phyloP scores from a whole-genome alignment of 2,797 vertebrate genomes.

The Falco naumanni region DNA sequence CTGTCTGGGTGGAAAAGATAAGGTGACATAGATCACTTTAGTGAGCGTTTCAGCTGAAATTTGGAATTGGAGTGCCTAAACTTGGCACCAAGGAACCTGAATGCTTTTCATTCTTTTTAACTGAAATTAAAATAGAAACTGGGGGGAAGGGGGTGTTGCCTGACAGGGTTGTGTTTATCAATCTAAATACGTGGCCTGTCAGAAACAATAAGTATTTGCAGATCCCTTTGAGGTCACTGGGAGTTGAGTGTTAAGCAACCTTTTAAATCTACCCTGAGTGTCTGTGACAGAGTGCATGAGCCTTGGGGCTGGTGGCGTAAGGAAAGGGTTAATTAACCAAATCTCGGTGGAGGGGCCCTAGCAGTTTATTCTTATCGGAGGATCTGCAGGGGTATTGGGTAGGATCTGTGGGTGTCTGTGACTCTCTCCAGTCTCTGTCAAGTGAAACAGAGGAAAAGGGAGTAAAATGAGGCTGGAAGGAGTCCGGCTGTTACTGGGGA shows the following conservation, averaged over 20 bases:
- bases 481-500: neutral
- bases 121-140: neutral
- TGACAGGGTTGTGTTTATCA: slow-evolving; percentile 16
- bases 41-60: slow-evolving; percentile 16
- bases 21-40: slow-evolving; percentile 28
- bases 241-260: slow-evolving; percentile 30
- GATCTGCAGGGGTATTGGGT: neutral
- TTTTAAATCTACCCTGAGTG: slow-evolving; percentile 26
- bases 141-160: neutral
- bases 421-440: slow-evolving; percentile 59
- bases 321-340: slow-evolving; percentile 59
- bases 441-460: neutral
- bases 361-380: neutral
- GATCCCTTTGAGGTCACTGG: slow-evolving; percentile 42
- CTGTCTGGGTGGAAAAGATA: slow-evolving; percentile 31
- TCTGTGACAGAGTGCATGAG: slow-evolving; percentile 55
- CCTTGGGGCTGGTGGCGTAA: neutral
- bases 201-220: slow-evolving; percentile 49
- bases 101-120: slow-evolving; percentile 36
- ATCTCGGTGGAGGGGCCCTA: fast-evolving
- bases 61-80: slow-evolving; percentile 5
- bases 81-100: slow-evolving; percentile 14
- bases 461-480: neutral
- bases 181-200: slow-evolving; percentile 32
- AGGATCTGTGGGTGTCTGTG: slow-evolving; percentile 31